These are phyloP conservation scores for Alligator sinensis DNA, from an alignment of 2,113 vertebrate genomes.

Conservation along the genomic window DNA sequence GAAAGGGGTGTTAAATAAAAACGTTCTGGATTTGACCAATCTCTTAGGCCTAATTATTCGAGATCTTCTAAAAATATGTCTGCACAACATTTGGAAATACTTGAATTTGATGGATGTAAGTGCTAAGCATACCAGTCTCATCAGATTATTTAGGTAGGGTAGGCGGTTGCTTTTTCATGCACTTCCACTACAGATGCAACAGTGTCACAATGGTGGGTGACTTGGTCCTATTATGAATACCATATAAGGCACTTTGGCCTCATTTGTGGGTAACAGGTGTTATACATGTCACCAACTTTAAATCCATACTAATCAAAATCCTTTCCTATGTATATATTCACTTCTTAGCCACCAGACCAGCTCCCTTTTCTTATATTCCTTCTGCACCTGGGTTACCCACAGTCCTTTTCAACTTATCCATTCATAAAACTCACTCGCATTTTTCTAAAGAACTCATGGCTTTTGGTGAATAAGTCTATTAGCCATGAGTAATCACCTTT, in stretches of 20 bases:
- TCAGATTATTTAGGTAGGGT: background rate
- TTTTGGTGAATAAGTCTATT: background rate
- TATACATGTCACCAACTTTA: conserved; percentile 22
- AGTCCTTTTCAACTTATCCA: background rate
- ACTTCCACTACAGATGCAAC: conserved; percentile 22
- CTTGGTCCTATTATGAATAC: background rate
- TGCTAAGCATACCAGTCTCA: conserved; percentile 6
- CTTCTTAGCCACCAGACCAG: background rate
- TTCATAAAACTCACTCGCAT: accelerated
- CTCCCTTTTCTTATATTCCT: background rate
- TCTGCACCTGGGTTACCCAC: background rate
- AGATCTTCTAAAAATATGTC: background rate
- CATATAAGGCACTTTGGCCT: background rate
- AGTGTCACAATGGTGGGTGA: conserved; percentile 1
- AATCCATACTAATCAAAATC: conserved; percentile 23
- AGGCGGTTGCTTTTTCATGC: background rate
- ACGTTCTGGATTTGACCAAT: background rate
- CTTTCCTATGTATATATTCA: background rate
- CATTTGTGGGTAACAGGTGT: conserved; percentile 9
- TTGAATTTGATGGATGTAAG: background rate
- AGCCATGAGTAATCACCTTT: background rate
- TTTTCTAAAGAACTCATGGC: background rate
- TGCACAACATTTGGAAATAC: background rate
- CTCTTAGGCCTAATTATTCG: background rate
- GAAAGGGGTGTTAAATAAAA: background rate